Base-by-base conservation (phyloP, 2,797 vertebrate species). In the Apogon talboti region DNA sequence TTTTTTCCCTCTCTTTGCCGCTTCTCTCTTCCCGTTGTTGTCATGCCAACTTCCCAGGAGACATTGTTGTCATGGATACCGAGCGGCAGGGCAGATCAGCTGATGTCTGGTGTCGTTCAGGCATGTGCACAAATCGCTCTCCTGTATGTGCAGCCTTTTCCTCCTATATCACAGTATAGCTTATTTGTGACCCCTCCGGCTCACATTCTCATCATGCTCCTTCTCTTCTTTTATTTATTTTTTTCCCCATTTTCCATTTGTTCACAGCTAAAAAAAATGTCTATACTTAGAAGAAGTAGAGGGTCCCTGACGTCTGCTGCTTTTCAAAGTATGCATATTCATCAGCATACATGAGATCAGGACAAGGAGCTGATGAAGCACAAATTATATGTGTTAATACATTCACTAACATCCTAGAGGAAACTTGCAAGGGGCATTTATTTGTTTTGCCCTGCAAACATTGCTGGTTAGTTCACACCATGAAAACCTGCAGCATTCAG, bases 1-100 rank as follows among this genome's bases (percentile, higher is more conserved):
- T 51, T 71, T 61, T 54, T 42, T 61, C 54, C 24, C 42, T 51
- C 53, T 60, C 54, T 40, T 78, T 28, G 0, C n/a, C 4, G 71
- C 74, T 78, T 86, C 81, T 71, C 84, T 76, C 79, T 70, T 82
- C 82, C 86, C 44, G 16, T 89, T 79, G 74, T 93, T 94, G 92
- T 82, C 94, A 72, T 92, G 88, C 93, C 94, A 94, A 90, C 91
- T 88, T 94, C 94, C 94, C 94, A 61, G 79, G 94, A 95, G 95
- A 91, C 86, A 72, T 73, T 7, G 96, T 98, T 96, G 93, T 95
- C 95, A 98, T 98, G 96, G 96, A 83, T 91, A 98, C 90, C 2
- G 76, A 70, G 84, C 57, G 63, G 90, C 89, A 91, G 94, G 89
- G 89, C 79, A 86, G 88, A 94, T 95, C 96, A 95, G 95, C 95